Evolutionary conservation across 2,113 vertebrate species (phyloP), one percentile per base, ranked within the genome.

Genomic region (Hylia prasina): DNA sequence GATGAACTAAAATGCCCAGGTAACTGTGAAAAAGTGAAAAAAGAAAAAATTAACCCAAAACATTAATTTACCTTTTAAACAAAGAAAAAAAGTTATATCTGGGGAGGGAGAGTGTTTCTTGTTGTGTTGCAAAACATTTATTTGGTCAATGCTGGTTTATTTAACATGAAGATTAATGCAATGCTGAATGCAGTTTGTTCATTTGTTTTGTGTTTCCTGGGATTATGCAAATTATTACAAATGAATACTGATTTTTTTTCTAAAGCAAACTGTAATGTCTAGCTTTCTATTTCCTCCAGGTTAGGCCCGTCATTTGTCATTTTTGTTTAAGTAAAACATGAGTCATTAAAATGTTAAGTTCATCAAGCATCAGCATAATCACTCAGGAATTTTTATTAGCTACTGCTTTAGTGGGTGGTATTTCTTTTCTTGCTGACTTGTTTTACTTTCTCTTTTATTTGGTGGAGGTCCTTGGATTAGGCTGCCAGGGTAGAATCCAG

Each of bases 1-100:
- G 99, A 99, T 95, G 99, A 99, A 97, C 97, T 98, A 65, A 99
- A 98, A 97, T 99, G 99, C 91, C 98, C 99, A 98, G 99, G 99
- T 99, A 99, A 99, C 94, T 94, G 70, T 57, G 12, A 54, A 75
- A 88, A 93, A 35, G 7, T 51, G n/a, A 44, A 19, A 71, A 40
- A 14, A 33, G 23, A 24, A 44, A 44, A 27, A 0, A 48, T n/a
- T n/a, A 54, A 7, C 6, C 5, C 13, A 33, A 40, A 37, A 5
- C 19, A 47, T 39, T 30, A 61, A 47, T 78, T 30, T 40, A 12
- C 11, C 10, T 53, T 22, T n/a, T 20, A 9, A 45, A 47, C 25
- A n/a, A 37, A 20, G 3, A 2, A 15, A 31, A 24, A 42, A 51
- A 27, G 3, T 14, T 4, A 7, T 33, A 0, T 39, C 20, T 51